Base-by-base conservation (phyloP, 1,140 invertebrate genomes). In the Campoletis sonorensis region DNA sequence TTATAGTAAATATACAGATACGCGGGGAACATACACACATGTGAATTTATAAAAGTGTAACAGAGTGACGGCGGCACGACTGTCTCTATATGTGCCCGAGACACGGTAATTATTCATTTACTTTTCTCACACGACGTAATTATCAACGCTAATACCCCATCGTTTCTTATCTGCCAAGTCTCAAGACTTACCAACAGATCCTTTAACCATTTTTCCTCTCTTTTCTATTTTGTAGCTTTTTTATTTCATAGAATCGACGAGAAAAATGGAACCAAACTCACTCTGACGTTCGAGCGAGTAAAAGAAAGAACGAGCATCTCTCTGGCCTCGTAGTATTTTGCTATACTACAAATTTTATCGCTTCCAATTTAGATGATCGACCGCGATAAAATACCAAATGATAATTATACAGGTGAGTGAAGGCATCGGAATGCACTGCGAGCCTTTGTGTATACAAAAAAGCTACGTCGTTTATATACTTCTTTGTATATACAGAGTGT, bases 51-150 rank as follows among this genome's bases (percentile, higher is more conserved):
- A 21, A 30, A 70, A 33, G 8, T 37, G n/a, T 15, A 49, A 3
- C 68, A 70, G 67, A 54, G 83, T 80, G 76, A 80, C 75, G 71
- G 33, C 72, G 49, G 58, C 51, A 54, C 61, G 79, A 78, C 80
- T 77, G 77, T n/a, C 71, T 49, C 40, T 67, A 8, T 75, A n/a
- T 15, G 40, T 45, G 15, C 40, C 10, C 4, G 72, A 58, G 45
- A 75, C 72, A 81, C 86, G 83, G 79, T 84, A 85, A 84, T 87
- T 86, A 87, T 83, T 85, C 87, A 87, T 86, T 87, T 84, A 82
- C 84, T 85, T 84, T 85, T 82, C 77, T 81, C 40, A 64, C 81
- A 45, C 79, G 80, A 76, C 78, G 83, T 83, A 84, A 81, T 86
- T 86, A 84, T 77, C 4, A 80, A 23, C 75, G 82, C 80, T 81